Conservation (phyloP, 2,888 invertebrate genomes). For the Schizaphis graminum region DNA sequence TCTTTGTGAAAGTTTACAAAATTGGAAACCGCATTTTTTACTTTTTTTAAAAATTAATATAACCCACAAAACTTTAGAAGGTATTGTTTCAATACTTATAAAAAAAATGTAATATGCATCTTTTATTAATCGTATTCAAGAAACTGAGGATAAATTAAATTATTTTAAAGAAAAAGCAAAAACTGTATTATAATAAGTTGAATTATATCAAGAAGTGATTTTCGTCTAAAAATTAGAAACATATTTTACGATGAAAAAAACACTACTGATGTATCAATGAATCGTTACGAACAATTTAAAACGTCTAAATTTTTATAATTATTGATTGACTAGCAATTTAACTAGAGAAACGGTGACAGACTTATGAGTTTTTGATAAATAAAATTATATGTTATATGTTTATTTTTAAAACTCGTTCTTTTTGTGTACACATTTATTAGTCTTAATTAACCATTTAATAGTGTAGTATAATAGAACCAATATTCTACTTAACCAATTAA, state of each 20-base stretch:
- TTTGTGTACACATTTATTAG: no score
- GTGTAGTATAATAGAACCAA: no score
- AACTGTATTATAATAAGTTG: neutral
- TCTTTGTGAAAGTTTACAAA: neutral
- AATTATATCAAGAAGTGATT: neutral
- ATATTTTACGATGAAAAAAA: neutral
- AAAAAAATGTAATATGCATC: neutral
- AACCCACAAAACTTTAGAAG: neutral
- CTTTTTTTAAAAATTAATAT: neutral
- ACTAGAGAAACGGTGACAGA: neutral
- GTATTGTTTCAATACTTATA: neutral
- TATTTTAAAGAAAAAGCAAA: slow-evolving; percentile 16
- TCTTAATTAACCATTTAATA: no score
- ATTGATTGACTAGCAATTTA: neutral
- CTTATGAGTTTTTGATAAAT: neutral
- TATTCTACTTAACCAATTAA: no score
- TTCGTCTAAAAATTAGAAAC: neutral
- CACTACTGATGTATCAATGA: neutral
- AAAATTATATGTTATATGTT: no score
- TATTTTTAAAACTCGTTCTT: no score
- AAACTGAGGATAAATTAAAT: neutral
- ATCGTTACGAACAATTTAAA: neutral
- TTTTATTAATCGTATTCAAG: neutral
- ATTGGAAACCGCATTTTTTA: neutral
- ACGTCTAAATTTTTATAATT: slow-evolving; percentile 17